phyloP scores from a whole-genome alignment of 2,797 vertebrate species.

The Tamandua tetradactyla region DNA sequence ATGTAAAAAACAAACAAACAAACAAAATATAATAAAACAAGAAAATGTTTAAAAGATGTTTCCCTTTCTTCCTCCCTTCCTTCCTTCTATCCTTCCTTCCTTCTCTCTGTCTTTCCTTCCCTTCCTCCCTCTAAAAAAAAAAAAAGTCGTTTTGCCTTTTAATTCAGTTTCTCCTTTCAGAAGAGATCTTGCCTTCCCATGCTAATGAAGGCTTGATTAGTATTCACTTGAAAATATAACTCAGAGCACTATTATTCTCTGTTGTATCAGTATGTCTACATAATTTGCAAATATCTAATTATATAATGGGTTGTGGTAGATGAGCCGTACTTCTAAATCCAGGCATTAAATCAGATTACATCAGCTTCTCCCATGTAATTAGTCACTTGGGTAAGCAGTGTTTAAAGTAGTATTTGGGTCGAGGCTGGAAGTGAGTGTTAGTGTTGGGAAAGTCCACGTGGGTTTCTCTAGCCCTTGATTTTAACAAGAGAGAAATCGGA shows the following conservation, averaged over 20 bases:
- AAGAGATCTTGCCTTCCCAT: rapidly evolving
- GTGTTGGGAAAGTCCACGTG: background rate
- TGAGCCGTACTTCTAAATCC: background rate
- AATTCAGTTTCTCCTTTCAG: background rate
- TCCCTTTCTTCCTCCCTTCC: too few species aligned
- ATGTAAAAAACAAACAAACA: too few species aligned
- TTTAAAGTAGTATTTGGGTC: background rate
- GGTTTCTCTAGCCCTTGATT: background rate
- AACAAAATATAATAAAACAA: too few species aligned
- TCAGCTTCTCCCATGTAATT: background rate
- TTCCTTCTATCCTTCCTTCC: too few species aligned
- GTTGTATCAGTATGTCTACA: background rate
- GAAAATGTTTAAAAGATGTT: too few species aligned
- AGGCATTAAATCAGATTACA: background rate
- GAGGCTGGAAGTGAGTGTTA: background rate
- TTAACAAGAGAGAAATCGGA: background rate
- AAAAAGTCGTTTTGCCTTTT: background rate
- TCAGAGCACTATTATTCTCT: too few species aligned
- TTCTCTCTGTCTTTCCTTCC: too few species aligned
- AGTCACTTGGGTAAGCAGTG: background rate
- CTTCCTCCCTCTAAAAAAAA: too few species aligned
- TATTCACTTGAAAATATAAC: background rate
- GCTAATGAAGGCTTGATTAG: background rate
- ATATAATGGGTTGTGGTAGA: background rate
- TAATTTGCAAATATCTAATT: background rate